Conservation (phyloP, 2,797 vertebrate species). For the Tenualosa ilisha region DNA sequence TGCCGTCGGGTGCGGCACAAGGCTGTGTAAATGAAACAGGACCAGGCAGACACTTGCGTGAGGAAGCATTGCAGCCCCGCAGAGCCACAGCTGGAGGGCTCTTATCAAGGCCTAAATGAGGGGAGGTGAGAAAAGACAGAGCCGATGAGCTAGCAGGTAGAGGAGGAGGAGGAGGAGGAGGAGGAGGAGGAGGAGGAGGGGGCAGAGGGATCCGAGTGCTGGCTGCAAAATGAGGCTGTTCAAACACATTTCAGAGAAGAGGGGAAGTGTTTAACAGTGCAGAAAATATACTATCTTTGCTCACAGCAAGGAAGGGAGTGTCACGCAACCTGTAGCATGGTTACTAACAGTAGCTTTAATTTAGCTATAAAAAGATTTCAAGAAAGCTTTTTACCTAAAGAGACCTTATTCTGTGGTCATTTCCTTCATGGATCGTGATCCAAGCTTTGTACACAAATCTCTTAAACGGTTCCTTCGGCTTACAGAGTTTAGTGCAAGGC, state of each 20-base stretch:
- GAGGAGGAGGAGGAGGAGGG: constrained; percentile 15
- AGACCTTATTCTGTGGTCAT: not conserved
- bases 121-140: constrained; percentile 62
- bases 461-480: not conserved
- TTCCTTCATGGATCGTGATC: not conserved
- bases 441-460: constrained; percentile 6
- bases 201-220: not conserved
- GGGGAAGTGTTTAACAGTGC: constrained; percentile 21
- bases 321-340: not conserved
- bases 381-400: not conserved
- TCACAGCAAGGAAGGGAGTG: not conserved
- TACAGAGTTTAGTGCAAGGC: not conserved
- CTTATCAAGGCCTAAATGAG: constrained; percentile 58
- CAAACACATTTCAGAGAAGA: constrained; percentile 40
- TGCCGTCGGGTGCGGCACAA: constrained; percentile 48
- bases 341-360: not conserved
- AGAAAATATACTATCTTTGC: constrained; percentile 9
- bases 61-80: constrained; percentile 41
- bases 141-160: constrained; percentile 41
- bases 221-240: constrained; percentile 36
- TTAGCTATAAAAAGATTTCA: not conserved
- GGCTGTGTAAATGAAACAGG: constrained; percentile 46
- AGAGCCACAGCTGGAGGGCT: constrained; percentile 52
- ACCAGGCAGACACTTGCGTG: constrained; percentile 36
- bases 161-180: constrained; percentile 16